These are phyloP conservation scores for Colaptes auratus DNA, from an alignment of 2,113 vertebrate genomes.

Conservation along the genomic window DNA sequence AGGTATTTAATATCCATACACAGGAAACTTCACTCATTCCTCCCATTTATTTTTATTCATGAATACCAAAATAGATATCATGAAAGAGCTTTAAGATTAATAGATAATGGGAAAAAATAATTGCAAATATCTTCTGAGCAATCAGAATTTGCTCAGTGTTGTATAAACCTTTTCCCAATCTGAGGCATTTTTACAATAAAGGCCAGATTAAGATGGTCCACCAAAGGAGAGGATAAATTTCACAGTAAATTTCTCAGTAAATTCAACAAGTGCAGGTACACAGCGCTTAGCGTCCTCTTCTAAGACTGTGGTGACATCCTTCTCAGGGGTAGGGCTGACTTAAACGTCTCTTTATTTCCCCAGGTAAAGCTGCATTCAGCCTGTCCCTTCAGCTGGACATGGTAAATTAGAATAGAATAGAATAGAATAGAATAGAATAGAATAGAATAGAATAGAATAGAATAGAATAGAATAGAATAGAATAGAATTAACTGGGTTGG, in stretches of 20 bases:
- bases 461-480: too few species aligned
- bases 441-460: too few species aligned
- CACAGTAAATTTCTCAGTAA: background rate
- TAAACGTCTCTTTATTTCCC: background rate
- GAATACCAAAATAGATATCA: background rate
- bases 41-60: slow-evolving; percentile 1
- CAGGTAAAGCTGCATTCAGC: background rate
- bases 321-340: background rate
- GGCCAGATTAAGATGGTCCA: background rate
- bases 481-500: too few species aligned
- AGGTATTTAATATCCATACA: slow-evolving; percentile 1
- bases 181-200: background rate
- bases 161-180: background rate
- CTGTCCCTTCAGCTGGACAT: background rate
- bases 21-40: background rate
- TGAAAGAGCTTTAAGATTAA: background rate
- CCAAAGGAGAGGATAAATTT: background rate
- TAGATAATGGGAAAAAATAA: background rate
- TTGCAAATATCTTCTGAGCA: background rate
- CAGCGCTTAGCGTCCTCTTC: background rate
- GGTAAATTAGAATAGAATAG: background rate
- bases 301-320: background rate
- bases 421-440: too few species aligned
- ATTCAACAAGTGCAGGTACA: background rate
- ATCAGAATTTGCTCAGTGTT: background rate